phyloP scores from a whole-genome alignment of 2,797 vertebrate genomes.

The Xenops minutus region DNA sequence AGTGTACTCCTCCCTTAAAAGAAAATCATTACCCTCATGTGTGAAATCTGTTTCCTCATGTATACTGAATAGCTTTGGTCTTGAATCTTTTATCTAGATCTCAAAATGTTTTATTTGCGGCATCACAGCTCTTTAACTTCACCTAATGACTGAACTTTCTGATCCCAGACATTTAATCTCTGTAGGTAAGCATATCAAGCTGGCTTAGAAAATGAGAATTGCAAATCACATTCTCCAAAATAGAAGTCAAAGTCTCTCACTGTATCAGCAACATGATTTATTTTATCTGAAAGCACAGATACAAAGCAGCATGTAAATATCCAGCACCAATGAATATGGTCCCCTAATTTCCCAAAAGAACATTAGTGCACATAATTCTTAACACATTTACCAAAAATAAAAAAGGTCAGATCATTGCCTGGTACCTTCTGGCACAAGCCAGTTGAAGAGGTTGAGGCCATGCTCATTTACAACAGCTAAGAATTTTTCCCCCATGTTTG shows the following conservation, averaged over 20 bases:
- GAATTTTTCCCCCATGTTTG: not conserved
- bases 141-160: not conserved
- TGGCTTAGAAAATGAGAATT: not conserved
- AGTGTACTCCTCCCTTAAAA: not conserved
- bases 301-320: not conserved
- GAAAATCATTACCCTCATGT: not conserved
- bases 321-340: not conserved
- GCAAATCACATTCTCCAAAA: not conserved
- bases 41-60: not conserved
- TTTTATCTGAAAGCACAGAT: not conserved
- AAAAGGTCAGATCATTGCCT: not conserved
- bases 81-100: not conserved
- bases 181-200: not conserved
- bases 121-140: not conserved
- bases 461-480: not conserved
- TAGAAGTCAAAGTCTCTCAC: not conserved
- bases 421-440: not conserved
- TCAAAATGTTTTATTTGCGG: not conserved
- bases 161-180: not conserved
- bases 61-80: not conserved
- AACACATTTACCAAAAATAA: accelerated
- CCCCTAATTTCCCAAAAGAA: not conserved
- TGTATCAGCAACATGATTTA: not conserved
- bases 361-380: not conserved
- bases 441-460: not conserved